A percentile compares a stretch with the other conserved stretches of the same genome.
phyloP scores from a whole-genome alignment of 2,113 vertebrate genomes.

The Poicephalus gulielmi region DNA sequence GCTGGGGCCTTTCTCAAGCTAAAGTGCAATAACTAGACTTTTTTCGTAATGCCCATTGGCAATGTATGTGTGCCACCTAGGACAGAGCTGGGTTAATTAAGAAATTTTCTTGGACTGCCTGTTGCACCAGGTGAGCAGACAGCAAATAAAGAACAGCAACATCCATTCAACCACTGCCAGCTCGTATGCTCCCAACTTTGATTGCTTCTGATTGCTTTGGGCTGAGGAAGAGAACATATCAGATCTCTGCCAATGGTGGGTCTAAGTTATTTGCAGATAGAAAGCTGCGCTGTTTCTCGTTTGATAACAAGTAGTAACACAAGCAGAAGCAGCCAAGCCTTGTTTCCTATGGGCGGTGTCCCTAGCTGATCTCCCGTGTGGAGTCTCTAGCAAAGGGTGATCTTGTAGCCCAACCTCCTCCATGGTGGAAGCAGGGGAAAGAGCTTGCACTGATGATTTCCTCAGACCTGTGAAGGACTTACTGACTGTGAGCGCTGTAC shows the following conservation, averaged over 20 bases:
- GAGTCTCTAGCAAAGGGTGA: neutral
- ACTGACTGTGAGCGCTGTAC: rapidly evolving
- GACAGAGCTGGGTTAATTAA: neutral
- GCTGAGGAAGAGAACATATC: neutral
- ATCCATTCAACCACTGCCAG: neutral
- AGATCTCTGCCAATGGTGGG: neutral
- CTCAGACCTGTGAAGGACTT: neutral
- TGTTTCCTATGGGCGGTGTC: rapidly evolving
- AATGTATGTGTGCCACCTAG: rapidly evolving
- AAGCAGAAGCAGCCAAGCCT: neutral
- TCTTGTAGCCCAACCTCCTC: neutral
- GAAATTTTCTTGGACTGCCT: neutral
- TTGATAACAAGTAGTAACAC: neutral
- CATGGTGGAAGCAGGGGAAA: neutral
- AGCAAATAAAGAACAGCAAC: conserved; percentile 19
- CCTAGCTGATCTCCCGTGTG: neutral
- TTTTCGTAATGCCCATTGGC: neutral
- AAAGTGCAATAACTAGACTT: neutral
- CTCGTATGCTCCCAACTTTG: neutral
- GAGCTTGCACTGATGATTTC: neutral
- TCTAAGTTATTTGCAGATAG: neutral
- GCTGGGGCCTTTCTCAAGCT: neutral
- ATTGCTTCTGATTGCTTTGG: conserved; percentile 21
- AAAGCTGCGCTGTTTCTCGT: neutral
- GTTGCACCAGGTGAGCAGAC: neutral